Conservation (phyloP, 2,797 vertebrate genomes). For the Falco columbarius region DNA sequence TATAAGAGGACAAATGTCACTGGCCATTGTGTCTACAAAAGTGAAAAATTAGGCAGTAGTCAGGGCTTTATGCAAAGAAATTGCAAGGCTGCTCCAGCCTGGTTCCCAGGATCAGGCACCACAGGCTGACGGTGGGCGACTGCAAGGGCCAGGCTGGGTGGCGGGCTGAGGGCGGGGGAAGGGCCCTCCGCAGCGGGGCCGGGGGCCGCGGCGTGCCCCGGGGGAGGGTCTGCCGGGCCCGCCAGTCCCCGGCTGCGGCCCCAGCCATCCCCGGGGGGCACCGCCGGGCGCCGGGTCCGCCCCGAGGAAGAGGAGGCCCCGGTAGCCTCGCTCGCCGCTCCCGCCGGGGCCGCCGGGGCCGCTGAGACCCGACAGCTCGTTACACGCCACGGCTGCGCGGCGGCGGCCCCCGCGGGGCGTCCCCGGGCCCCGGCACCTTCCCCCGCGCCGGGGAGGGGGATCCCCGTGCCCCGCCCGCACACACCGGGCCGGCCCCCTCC, state of each 20-base stretch:
- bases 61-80: neutral
- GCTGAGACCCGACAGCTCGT: neutral
- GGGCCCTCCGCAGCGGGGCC: neutral
- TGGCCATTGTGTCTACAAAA: neutral
- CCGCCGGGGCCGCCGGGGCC: neutral
- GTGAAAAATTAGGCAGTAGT: neutral
- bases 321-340: neutral
- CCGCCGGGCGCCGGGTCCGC: too few relatives aligned
- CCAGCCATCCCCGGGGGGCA: too few relatives aligned
- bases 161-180: neutral
- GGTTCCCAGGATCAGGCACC: neutral
- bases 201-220: neutral
- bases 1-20: neutral
- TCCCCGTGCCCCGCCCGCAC: slow-evolving; percentile 15
- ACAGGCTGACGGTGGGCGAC: neutral
- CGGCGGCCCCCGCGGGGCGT: neutral
- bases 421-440: neutral
- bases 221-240: neutral
- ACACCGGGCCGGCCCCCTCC: neutral
- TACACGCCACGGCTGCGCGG: neutral
- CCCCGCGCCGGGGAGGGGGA: neutral
- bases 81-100: neutral
- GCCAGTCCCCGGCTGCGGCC: too few relatives aligned
- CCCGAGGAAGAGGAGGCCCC: neutral
- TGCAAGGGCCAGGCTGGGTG: too few relatives aligned